Conservation (phyloP, 2,113 vertebrate genomes). For the Podiceps cristatus region DNA sequence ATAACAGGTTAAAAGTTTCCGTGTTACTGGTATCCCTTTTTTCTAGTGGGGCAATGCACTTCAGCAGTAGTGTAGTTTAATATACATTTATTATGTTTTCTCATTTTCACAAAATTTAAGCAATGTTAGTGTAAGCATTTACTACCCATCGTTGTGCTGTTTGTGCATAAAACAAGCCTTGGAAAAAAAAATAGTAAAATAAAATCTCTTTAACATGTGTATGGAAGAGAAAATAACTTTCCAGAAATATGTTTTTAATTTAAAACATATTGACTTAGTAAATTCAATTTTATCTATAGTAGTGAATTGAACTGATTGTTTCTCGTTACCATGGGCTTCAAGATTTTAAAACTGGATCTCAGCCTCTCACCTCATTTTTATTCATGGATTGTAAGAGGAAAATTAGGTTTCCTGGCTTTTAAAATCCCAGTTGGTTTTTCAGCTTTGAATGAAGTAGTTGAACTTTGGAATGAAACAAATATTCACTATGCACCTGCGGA, state of each 20-base stretch:
- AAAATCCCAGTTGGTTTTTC: slow-evolving; percentile 51
- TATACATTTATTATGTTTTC: neutral
- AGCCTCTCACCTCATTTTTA: slow-evolving; percentile 54
- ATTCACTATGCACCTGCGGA: neutral
- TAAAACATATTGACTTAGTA: neutral
- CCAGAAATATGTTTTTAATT: neutral
- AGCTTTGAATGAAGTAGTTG: slow-evolving; percentile 26
- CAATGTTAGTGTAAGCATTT: neutral
- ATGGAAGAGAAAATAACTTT: neutral
- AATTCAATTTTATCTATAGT: slow-evolving; percentile 9
- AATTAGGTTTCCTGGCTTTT: slow-evolving; percentile 18
- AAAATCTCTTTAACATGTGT: neutral
- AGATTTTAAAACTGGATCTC: slow-evolving; percentile 9
- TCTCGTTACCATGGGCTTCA: neutral
- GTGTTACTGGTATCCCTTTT: neutral
- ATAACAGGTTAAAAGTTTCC: neutral
- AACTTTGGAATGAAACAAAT: slow-evolving; percentile 20
- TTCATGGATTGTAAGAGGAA: slow-evolving; percentile 2
- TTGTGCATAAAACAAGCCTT: neutral
- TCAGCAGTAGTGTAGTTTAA: neutral
- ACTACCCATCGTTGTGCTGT: neutral
- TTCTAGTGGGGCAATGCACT: neutral
- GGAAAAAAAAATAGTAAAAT: neutral
- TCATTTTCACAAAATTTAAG: neutral
- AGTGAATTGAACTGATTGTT: slow-evolving; percentile 48